Evolutionary conservation across 2,797 vertebrate genomes (phyloP).

Genomic region (Columba guinea): DNA sequence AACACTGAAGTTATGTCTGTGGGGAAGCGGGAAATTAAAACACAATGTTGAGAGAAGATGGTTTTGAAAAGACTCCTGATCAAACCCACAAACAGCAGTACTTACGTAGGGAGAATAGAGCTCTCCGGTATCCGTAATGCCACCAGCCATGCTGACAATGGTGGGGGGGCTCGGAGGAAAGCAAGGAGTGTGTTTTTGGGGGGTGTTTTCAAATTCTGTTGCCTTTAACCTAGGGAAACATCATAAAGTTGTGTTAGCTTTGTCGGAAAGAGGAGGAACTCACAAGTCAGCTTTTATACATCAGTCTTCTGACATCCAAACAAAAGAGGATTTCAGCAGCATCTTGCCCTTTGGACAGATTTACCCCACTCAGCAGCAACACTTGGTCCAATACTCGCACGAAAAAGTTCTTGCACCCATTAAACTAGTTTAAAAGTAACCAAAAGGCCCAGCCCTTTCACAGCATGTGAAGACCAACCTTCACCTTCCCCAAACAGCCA

Average conservation of each 20-base stretch:
- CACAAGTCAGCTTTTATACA: not conserved
- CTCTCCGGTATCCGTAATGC: constrained; percentile 93
- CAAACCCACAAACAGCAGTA: constrained; percentile 27
- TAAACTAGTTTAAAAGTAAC: not conserved
- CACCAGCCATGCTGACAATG: constrained; percentile 84
- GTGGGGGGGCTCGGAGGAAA: not conserved
- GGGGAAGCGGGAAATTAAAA: not conserved
- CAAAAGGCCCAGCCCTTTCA: not conserved
- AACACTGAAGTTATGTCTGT: not conserved
- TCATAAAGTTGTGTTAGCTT: not conserved
- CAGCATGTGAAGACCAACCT: not conserved
- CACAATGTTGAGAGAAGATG: accelerated
- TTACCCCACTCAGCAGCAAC: not conserved
- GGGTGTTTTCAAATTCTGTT: not conserved
- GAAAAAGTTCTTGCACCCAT: not conserved
- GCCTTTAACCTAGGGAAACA: constrained; percentile 36
- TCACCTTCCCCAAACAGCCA: not conserved
- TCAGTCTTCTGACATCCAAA: not conserved
- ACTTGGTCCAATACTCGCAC: not conserved
- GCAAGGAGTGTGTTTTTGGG: accelerated
- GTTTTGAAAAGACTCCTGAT: not conserved
- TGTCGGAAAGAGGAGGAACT: not conserved
- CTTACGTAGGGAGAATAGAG: constrained; percentile 96
- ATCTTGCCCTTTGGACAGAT: not conserved
- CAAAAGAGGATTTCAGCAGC: not conserved